Evolutionary conservation across 2,888 invertebrate species (phyloP), one percentile per base, ranked within the genome.

Genomic region (Malacosoma neustria): DNA sequence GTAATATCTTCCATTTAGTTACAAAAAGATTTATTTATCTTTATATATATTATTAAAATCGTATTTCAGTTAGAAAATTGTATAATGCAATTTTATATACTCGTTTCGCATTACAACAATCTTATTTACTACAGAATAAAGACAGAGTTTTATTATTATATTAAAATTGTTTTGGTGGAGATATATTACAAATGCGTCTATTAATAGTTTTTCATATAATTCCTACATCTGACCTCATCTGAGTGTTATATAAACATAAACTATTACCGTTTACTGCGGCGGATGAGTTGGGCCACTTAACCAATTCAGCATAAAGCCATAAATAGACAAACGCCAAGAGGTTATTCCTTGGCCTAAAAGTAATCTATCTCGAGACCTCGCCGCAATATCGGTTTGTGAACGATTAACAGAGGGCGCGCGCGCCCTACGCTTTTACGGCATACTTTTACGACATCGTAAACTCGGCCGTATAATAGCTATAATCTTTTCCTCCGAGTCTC

Each of bases 331-430:
- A 72, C 69, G 73, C 70, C 68, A 72, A 71, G 70, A 74, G 72
- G 74, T 75, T 77, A 77, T 80, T 76, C 69, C 69, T 70, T n/a
- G 72, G 68, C 73, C 70, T 69, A 72, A 66, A 72, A 77, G 79
- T 75, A 79, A 84, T 84, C 81, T 82, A 84, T 84, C 80, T 75
- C 61, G 71, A 72, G 75, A 74, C 80, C 73, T 76, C 73, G 65
- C 74, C 75, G 72, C 82, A 81, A 82, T 85, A 85, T 82, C 81
- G 84, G 80, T 85, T 85, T 79, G 81, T 75, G 74, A 80, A 76
- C 85, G 81, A 84, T 85, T 84, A 85, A 82, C 82, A 82, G 80
- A 81, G 84, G 81, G 84, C 82, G 84, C 80, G 79, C 77, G 80
- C 77, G 80, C 82, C 82, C 84, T 82, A 76, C 76, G 74, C 57